phyloP scores from a whole-genome alignment of 1,140 invertebrate species.

The Papilio polyxenes region DNA sequence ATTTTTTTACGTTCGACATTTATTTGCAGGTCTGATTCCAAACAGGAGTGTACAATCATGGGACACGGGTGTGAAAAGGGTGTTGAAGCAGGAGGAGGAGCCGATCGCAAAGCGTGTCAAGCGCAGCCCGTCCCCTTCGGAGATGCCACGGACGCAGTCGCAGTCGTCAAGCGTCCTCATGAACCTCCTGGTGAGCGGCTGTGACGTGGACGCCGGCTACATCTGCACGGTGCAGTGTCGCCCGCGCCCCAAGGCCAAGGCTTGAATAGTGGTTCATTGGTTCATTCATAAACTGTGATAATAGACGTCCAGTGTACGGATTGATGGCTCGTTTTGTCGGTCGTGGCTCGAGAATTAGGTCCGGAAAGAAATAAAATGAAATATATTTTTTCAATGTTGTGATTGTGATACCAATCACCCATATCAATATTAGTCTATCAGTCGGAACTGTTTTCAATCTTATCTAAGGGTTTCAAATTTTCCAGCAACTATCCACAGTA shows the following conservation, averaged over 20 bases:
- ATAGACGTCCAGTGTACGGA: constrained; percentile 74
- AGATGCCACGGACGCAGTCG: constrained; percentile 61
- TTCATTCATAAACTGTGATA: constrained; percentile 74
- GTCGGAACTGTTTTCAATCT: neutral
- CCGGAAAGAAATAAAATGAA: constrained; percentile 53
- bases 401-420: constrained; percentile 68
- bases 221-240: constrained; percentile 88
- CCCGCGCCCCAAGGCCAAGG: constrained; percentile 77
- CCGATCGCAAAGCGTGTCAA: constrained; percentile 68
- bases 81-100: constrained; percentile 72
- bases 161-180: constrained; percentile 90
- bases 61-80: constrained; percentile 73
- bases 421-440: constrained; percentile 27
- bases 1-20: constrained; percentile 21
- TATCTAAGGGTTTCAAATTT: neutral
- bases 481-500: neutral
- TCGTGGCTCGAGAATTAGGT: constrained; percentile 33
- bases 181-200: constrained; percentile 94
- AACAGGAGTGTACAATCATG: constrained; percentile 68
- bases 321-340: constrained; percentile 45
- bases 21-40: constrained; percentile 69
- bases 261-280: constrained; percentile 52
- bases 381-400: constrained; percentile 65
- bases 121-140: constrained; percentile 64
- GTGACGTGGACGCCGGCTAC: constrained; percentile 94